Base-by-base conservation (phyloP, 2,113 vertebrate species). In the Mesocricetus auratus region DNA sequence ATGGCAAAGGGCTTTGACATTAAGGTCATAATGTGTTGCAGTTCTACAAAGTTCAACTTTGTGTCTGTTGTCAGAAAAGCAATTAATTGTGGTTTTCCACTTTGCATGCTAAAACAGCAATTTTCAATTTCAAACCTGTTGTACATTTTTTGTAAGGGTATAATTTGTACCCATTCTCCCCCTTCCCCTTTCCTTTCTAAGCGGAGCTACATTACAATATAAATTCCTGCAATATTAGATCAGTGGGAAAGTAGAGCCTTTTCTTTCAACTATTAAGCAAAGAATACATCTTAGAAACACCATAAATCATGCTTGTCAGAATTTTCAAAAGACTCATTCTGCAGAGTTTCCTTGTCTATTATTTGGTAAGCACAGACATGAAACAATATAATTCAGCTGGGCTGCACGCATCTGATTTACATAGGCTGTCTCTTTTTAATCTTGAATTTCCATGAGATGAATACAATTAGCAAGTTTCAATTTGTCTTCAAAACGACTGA, bases 281-380 rank as follows among this genome's bases (percentile, higher is more conserved):
- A 98, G 92, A 98, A 98, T 93, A 73, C 96, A 96, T 97, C 97
- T 98, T 92, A 97, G 95, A 89, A 98, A 97, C 96, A 97, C 97
- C 96, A 98, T 98, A 98, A 98, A 99, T 99, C 98, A 98, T 93
- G 89, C 95, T 98, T 99, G 98, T 98, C 98, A 99, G 96, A 97
- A 91, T 89, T 95, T 97, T 98, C 98, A 98, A 98, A 98, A 96
- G 97, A 97, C 97, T 98, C 91, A 95, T 95, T 98, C 97, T 97
- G 95, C 95, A 98, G 86, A 94, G 96, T 96, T 98, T 98, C 97
- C 97, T 98, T 98, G 97, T 98, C 98, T 98, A 96, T 98, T 98
- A 98, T 98, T 98, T 98, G 97, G 97, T 97, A 98, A 98, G 94
- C 90, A 96, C 16, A 98, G 97, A 95, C 94, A 93, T 58, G 77